Conservation (phyloP, 2,888 invertebrate species). For the Baronia brevicornis region DNA sequence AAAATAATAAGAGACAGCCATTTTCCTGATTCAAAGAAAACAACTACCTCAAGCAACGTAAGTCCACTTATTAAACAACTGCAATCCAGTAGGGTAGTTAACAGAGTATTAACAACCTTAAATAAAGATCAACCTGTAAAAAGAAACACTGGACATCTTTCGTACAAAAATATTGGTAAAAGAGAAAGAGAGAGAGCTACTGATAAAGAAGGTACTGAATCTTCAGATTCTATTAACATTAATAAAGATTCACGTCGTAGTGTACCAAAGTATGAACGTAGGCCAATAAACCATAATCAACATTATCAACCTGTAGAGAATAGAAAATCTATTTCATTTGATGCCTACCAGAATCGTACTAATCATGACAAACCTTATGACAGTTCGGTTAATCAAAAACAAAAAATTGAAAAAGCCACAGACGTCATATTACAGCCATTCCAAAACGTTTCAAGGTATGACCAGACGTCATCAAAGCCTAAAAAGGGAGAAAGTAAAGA, state of each 20-base stretch:
- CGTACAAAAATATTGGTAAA: constrained; percentile 56
- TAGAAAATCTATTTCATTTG: constrained; percentile 42
- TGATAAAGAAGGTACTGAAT: constrained; percentile 24
- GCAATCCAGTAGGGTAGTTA: constrained; percentile 52
- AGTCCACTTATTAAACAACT: constrained; percentile 63
- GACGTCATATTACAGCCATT: constrained; percentile 21
- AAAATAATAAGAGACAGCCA: constrained; percentile 63
- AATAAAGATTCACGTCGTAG: constrained; percentile 50
- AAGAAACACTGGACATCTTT: constrained; percentile 31
- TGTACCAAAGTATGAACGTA: constrained; percentile 61
- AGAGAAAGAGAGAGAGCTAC: constrained; percentile 40
- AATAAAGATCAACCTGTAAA: constrained; percentile 42
- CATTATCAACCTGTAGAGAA: constrained; percentile 50
- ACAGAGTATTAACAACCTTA: constrained; percentile 39
- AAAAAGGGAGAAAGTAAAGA: constrained; percentile 37
- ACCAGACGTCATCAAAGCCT: constrained; percentile 28
- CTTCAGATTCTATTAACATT: constrained; percentile 38
- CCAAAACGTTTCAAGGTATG: constrained; percentile 35
- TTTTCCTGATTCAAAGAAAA: constrained; percentile 56
- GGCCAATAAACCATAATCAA: constrained; percentile 47
- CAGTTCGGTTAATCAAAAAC: constrained; percentile 22
- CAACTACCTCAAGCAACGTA: constrained; percentile 49
- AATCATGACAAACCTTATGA: constrained; percentile 5
- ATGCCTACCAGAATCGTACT: constrained; percentile 39
- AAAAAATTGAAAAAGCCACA: constrained; percentile 14